Base-by-base conservation (phyloP, 2,888 invertebrate genomes). In the Aquatica leii region DNA sequence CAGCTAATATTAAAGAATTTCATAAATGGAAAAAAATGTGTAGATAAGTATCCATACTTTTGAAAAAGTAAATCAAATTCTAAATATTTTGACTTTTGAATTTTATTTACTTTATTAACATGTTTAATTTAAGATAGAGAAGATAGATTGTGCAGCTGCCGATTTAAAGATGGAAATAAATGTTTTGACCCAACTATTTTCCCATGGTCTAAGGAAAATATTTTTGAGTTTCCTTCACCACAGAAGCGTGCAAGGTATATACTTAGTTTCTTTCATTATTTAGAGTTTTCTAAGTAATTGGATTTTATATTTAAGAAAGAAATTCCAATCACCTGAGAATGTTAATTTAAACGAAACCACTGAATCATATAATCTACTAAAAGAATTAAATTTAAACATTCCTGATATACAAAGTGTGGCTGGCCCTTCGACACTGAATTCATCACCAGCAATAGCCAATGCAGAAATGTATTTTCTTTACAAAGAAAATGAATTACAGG, bases 101-200 rank as follows among this genome's bases (percentile, higher is more conserved):
- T 6, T 24, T 4, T 24, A 24, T 40, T 3, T 46, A 12, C 11
- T 46, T 12, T 11, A 46, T 3, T 5, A 46, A 14, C 46, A 9
- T 5, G 14, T 46, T 5, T 1, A 46, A 14, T 9, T 46, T 6
- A 5, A 46, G 14, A 5, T 46, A 1, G 46, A 6, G 46, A 46
- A 46, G 46, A 46, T 2, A 46, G 46, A 46, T 15, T 46, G 15
- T 40, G 46, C 18, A 46, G 46, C 46, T 46, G 46, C 15, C 46
- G 14, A 9, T 46, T 40, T 40, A n/a, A 4, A 3, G 40, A 40
- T 40, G 11, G 40, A 4, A 40, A 40, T 9, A 40, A 40, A 40
- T 40, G 3, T 12, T 40, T 40, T 5, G 40, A 9, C 4, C 40
- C 40, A 3, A 40, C 40, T 5, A 15, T 46, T 14, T 46, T 46